Evolutionary conservation across 2,888 invertebrate genomes (phyloP), one percentile per base, ranked within the genome.

Genomic region (Gnatocerus cornutus): DNA sequence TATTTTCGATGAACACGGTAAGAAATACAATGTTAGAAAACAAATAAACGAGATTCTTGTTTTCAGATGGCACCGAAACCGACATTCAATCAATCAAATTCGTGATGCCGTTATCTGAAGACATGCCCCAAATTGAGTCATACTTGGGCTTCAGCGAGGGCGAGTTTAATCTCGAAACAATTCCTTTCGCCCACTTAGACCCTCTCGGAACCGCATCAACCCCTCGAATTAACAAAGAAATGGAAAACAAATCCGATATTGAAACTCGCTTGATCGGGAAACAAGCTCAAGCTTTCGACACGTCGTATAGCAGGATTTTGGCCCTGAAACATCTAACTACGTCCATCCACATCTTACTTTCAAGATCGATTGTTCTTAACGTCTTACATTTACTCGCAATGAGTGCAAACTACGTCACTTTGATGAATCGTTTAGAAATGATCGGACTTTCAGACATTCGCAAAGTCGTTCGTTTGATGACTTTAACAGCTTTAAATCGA

Each of bases 381-480:
- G 86, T 87, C 0, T 82, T 90, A 2, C 86, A 87, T 0, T 83
- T 89, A 4, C 72, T 85, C 3, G 74, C 77, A 3, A 74, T 80
- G 61, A 82, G 78, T 65, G 77, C 81, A 3, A 82, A 81, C 71
- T 78, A 80, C 12, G 77, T 78, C 16, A 79, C 79, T 56, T 74
- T 85, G 56, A 79, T 83, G 2, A 80, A 78, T 45, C 83, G 81
- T 71, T 76, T 85, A 48, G 82, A 84, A 70, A 76, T 80, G 27
- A 84, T 85, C 13, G 85, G 85, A n/a, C 81, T 90, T 64, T 86
- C 87, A 1, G 89, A 90, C 79, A 87, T 90, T 33, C 85, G 87
- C 62, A 87, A 88, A 76, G 85, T 90, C 0, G 87, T 89, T 0
- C 85, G 87, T 8, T 83, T 90, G 21, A 90, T 90, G 90, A 88